A percentile compares a stretch with the other conserved stretches of the same genome.
Conservation (phyloP, 2,888 invertebrate species). For the Oscheius myriophilus region DNA sequence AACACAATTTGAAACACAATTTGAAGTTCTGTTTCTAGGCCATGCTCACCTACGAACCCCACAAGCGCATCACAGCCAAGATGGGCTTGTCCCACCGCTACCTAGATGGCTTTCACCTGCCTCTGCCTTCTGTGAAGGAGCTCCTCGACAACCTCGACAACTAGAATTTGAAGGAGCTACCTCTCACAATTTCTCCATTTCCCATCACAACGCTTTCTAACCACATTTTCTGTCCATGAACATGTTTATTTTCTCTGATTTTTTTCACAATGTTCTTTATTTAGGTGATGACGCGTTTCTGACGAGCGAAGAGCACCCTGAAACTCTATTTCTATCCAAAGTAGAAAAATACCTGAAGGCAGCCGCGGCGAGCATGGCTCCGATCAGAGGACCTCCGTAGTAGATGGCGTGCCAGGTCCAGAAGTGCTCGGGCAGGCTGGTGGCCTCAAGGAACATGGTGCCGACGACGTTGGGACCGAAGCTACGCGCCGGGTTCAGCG, state of each 20-base stretch:
- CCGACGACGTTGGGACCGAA: slow-evolving; percentile 71
- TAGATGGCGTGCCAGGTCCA: slow-evolving; percentile 71
- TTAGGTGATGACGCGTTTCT: slow-evolving; percentile 37
- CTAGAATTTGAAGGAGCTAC: no score
- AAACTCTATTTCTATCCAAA: slow-evolving; percentile 14
- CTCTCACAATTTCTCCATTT: no score
- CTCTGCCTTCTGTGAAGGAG: neutral
- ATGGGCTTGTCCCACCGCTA: slow-evolving; percentile 59
- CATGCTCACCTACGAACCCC: slow-evolving; percentile 61
- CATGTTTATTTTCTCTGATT: no score
- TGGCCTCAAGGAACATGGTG: slow-evolving; percentile 30
- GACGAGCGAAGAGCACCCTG: slow-evolving; percentile 55
- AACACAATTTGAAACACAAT: no score
- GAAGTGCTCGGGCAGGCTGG: slow-evolving; percentile 31
- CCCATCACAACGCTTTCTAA: no score
- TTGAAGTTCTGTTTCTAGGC: slow-evolving; percentile 33
- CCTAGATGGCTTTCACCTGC: slow-evolving; percentile 6
- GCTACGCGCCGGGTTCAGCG: slow-evolving; percentile 73
- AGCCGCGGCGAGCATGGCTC: slow-evolving; percentile 69
- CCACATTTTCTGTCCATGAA: no score
- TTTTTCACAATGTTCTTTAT: neutral
- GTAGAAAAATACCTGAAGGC: slow-evolving; percentile 62
- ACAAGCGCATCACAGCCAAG: slow-evolving; percentile 59
- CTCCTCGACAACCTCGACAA: no score
- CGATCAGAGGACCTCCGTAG: slow-evolving; percentile 71